Percentiles rank a stretch among this genome's conserved stretches.
phyloP scores from a whole-genome alignment of 1,140 invertebrate species.

The Lepidostoma basale region DNA sequence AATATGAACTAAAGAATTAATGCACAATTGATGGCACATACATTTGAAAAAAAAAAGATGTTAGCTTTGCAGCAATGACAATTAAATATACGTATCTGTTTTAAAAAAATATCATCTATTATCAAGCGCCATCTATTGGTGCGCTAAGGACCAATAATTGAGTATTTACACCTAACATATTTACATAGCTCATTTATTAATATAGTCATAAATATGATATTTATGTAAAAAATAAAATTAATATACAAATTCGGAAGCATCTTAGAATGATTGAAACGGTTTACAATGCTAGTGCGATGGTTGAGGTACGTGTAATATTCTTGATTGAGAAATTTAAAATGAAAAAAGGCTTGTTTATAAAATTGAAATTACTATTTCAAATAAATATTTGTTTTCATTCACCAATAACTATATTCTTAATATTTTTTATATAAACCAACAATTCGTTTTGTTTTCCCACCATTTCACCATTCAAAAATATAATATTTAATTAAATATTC shows the following conservation, averaged over 20 bases:
- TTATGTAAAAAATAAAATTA: constrained; percentile 11
- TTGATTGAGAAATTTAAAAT: not conserved
- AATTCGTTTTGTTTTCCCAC: no score
- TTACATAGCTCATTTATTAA: constrained; percentile 1
- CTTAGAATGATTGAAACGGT: not conserved
- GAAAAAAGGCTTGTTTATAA: not conserved
- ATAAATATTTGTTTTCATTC: no score
- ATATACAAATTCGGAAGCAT: not conserved
- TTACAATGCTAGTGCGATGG: not conserved
- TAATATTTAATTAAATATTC: no score
- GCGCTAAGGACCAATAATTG: not conserved
- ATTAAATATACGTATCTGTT: not conserved
- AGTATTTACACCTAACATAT: constrained; percentile 3
- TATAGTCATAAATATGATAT: not conserved
- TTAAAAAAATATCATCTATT: constrained; percentile 26
- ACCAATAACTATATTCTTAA: no score
- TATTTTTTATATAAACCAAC: no score
- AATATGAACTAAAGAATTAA: not conserved
- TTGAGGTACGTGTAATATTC: not conserved
- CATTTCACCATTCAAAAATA: no score
- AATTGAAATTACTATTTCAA: no score
- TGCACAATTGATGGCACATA: constrained; percentile 16
- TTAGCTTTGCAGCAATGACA: not conserved
- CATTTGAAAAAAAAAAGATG: not conserved
- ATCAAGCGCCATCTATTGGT: not conserved